Base-by-base conservation (phyloP, 2,888 invertebrate genomes). In the Elysia crispata region DNA sequence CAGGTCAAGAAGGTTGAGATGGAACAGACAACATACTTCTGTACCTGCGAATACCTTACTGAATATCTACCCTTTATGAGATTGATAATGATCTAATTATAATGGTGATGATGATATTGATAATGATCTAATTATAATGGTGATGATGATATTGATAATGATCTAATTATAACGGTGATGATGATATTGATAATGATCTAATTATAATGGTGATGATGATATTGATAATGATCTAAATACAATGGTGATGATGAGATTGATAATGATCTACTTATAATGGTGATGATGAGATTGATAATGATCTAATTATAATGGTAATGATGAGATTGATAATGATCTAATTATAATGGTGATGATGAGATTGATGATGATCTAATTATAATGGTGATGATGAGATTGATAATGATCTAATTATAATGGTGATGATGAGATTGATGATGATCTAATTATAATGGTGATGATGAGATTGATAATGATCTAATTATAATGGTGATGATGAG, bases 401-500 rank as follows among this genome's bases (percentile, higher is more conserved):
- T 41, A 41, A 41, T 70, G 72, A 23, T 72, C 49, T 72, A 49
- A 50, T n/a, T 41, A 72, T 72, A 50, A 72, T 72, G 72, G 49
- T 50, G 50, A 50, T 50, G 72, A 72, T 50, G 50, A 72, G 20
- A 25, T 20, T 23, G 70, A 41, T 41, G 41, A 41, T 41, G 41
- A 41, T 41, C n/a, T n/a, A 11, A 41, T 41, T 3, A 41, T 41
- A 11, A 31, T 57, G 18, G 18, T 67, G 31, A 18, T 28, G 11
- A 23, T n/a, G 20, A 28, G 0, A 18, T 18, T 77, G 30, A 50
- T 67, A 23, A 31, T 20, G 49, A 30, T 75, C n/a, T n/a, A 18
- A 28, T 73, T 67, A 73, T 60, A 13, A 60, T 60, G 25, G 23
- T n/a, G 54, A 72, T 72, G 72, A 72, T 72, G 72, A 72, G 20